Base-by-base conservation (phyloP, 2,797 vertebrate species). In the Pseudochaenichthys georgianus region DNA sequence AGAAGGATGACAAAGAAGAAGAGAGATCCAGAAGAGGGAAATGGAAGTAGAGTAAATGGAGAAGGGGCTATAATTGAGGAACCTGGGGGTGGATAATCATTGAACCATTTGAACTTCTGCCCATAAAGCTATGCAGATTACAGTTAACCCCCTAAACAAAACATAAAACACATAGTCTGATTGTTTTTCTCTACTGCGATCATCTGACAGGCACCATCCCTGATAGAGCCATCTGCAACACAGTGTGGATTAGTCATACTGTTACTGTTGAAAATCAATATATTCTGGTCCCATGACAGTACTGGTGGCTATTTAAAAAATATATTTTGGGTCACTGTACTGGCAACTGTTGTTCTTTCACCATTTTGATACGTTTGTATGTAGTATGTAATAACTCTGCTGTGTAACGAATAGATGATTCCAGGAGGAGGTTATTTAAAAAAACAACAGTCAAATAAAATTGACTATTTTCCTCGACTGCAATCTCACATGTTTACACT, bases 261-360 rank as follows among this genome's bases (percentile, higher is more conserved):
- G 45, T 43, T 75, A 45, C 59, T n/a, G 43, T 73, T 71, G 71
- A 73, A 80, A 82, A 78, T 88, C 43, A 57, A 64, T 82, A 19
- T 12, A 46, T 6, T 15, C 47, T 17, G 63, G 50, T 80, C 57
- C 43, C 42, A 60, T 70, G 62, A 75, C 61, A 57, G 48, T 38
- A 68, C 52, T 66, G 21, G 12, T 50, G 16, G n/a, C 12, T n/a
- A 48, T 65, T 67, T 66, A 51, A 62, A 60, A 13, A 46, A 17
- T 38, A 9, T 6, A 7, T 38, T 7, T 23, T 46, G 16, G 23
- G 8, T 53, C 23, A 51, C n/a, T 31, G 19, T 16, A 47, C 7
- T 38, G 34, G 8, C 34, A 38, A 19, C 28, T 5, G 0, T 42
- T 57, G 17, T 47, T 2, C 31, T 55, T 53, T 47, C 9, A 7